Conservation (phyloP, 2,797 vertebrate species). For the Hoplostethus mediterraneus region DNA sequence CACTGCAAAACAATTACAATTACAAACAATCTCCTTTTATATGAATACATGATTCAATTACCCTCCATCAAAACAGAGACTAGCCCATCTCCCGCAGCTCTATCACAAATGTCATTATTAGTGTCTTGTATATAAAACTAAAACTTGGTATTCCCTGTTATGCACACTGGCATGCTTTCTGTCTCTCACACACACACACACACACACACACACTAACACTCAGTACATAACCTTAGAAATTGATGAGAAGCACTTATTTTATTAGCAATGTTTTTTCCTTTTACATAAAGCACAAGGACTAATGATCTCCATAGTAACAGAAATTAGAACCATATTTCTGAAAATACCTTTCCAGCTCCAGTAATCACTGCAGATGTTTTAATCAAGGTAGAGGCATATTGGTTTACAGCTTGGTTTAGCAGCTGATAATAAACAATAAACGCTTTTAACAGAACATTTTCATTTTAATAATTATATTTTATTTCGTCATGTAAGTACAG, state of each 20-base stretch:
- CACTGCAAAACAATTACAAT: slow-evolving; percentile 20
- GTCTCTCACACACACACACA: not conserved
- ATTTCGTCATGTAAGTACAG: slow-evolving; percentile 27
- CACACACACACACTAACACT: slow-evolving; percentile 1
- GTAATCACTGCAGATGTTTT: slow-evolving; percentile 55
- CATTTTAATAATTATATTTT: slow-evolving; percentile 41
- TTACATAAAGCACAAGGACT: slow-evolving; percentile 46
- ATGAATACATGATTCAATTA: slow-evolving; percentile 21
- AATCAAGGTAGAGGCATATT: slow-evolving; percentile 40
- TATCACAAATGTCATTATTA: not conserved
- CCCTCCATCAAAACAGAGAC: slow-evolving; percentile 31
- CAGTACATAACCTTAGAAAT: slow-evolving; percentile 23
- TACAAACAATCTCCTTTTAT: slow-evolving; percentile 29
- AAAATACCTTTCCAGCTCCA: slow-evolving; percentile 63
- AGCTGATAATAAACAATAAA: slow-evolving; percentile 32
- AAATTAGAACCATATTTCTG: slow-evolving; percentile 53
- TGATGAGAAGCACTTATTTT: slow-evolving; percentile 32
- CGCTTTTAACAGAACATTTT: slow-evolving; percentile 33
- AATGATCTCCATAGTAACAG: slow-evolving; percentile 70
- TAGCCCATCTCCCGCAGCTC: not conserved
- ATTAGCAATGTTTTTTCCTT: slow-evolving; percentile 51
- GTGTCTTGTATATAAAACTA: slow-evolving; percentile 11
- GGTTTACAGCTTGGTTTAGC: slow-evolving; percentile 40
- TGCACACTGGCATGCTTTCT: too few relatives aligned
- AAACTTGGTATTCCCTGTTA: slow-evolving; percentile 2